A percentile compares a stretch with the other conserved stretches of the same genome.
Conservation (phyloP, 2,113 vertebrate species). For the Nibea albiflora region DNA sequence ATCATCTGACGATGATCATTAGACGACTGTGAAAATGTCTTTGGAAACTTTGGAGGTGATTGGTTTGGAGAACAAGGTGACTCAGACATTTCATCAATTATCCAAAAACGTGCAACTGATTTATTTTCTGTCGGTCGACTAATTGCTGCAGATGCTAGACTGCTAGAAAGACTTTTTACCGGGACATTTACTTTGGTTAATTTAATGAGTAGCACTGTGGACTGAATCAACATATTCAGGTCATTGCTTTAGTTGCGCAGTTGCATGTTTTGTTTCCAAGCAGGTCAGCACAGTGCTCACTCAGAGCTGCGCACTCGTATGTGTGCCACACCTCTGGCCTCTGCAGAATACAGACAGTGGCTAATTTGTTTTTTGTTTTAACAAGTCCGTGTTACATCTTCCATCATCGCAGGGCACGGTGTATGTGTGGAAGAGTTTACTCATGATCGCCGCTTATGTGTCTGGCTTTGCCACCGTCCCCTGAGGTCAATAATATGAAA, state of each 20-base stretch:
- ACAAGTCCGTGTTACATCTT: constrained; percentile 36
- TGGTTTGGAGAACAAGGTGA: background rate
- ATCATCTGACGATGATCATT: no score
- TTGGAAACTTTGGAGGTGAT: no score
- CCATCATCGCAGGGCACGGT: constrained; percentile 15
- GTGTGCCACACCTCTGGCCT: constrained; percentile 26
- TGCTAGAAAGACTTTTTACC: background rate
- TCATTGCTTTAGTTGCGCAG: constrained; percentile 4
- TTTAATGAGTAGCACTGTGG: background rate
- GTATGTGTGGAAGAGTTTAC: constrained; percentile 43
- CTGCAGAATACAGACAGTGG: constrained; percentile 22
- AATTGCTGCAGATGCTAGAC: background rate
- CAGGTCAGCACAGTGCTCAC: constrained; percentile 6
- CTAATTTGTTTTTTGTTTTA: constrained; percentile 36
- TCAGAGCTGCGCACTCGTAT: background rate
- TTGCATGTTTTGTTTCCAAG: background rate
- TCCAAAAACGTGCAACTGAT: background rate
- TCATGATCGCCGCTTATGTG: constrained; percentile 30
- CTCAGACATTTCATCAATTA: background rate
- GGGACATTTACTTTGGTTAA: background rate
- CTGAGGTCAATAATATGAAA: constrained; percentile 35
- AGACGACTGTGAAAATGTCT: no score
- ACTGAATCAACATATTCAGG: background rate
- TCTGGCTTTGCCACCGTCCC: constrained; percentile 23
- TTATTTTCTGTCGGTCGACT: background rate